A percentile compares a stretch with the other conserved stretches of the same genome.
Evolutionary conservation across 2,888 invertebrate genomes (phyloP).

Genomic region (Drosophila demipolita): DNA sequence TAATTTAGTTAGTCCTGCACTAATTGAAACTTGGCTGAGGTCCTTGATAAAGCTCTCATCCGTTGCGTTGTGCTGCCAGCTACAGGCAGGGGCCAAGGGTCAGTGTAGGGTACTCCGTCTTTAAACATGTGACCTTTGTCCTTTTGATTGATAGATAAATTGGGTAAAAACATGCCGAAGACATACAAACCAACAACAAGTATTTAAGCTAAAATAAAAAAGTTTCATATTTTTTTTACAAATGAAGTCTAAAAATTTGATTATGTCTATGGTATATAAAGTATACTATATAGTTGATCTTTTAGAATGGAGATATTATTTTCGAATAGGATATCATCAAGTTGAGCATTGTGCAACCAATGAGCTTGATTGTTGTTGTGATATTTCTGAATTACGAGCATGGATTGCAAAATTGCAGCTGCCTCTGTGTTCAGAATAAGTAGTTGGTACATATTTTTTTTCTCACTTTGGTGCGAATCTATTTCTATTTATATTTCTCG

Average conservation of each 20-base stretch:
- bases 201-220: background rate
- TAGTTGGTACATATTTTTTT: slow-evolving; percentile 3
- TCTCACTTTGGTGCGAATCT: slow-evolving; percentile 13
- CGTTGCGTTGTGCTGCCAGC: background rate
- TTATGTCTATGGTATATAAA: background rate
- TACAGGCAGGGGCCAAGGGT: background rate
- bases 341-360: slow-evolving; percentile 2
- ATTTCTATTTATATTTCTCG: background rate
- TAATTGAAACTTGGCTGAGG: slow-evolving; percentile 69
- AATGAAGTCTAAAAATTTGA: background rate
- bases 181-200: background rate
- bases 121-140: slow-evolving; percentile 57
- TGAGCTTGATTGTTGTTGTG: slow-evolving; percentile 30
- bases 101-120: slow-evolving; percentile 46
- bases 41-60: slow-evolving; percentile 23
- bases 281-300: background rate
- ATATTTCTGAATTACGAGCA: slow-evolving; percentile 54
- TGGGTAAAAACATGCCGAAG: background rate
- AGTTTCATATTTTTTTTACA: background rate
- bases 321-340: slow-evolving; percentile 3
- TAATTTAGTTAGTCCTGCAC: slow-evolving; percentile 69
- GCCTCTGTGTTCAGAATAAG: slow-evolving; percentile 4
- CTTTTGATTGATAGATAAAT: background rate
- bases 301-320: background rate
- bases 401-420: slow-evolving; percentile 30